phyloP scores from a whole-genome alignment of 2,888 invertebrate genomes.

The Phoronis australis region DNA sequence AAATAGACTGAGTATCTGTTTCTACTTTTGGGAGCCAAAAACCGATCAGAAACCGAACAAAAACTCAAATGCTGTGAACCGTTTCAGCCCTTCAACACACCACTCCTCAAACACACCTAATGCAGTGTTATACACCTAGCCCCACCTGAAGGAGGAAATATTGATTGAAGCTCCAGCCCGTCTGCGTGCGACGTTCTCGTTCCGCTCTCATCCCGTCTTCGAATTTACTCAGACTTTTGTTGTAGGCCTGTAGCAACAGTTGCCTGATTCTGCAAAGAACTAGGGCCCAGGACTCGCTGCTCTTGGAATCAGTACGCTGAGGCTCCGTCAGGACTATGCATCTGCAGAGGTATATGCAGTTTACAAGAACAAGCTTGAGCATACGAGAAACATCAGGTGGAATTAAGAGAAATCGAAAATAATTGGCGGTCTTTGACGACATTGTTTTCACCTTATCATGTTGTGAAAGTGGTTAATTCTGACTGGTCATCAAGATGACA shows the following conservation, averaged over 20 bases:
- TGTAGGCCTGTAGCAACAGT: constrained; percentile 79
- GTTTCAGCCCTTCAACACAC: no score
- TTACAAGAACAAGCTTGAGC: no score
- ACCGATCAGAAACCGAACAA: no score
- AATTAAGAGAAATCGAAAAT: background rate
- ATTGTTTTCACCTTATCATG: background rate
- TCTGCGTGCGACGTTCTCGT: constrained; percentile 82
- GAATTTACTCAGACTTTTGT: constrained; percentile 72
- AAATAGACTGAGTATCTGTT: no score
- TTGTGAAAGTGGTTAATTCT: background rate
- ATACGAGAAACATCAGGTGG: no score
- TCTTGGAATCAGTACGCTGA: constrained; percentile 78
- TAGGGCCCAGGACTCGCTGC: constrained; percentile 76
- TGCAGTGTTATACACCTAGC: no score
- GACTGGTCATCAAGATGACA: no score
- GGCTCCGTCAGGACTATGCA: constrained; percentile 89
- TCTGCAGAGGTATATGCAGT: constrained; percentile 54
- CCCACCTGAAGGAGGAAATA: constrained; percentile 87
- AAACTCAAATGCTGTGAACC: no score
- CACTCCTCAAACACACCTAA: no score
- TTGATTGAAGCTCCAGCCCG: constrained; percentile 88
- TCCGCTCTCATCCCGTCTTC: constrained; percentile 86
- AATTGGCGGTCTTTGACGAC: no score
- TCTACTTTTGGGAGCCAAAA: no score
- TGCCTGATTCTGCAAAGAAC: constrained; percentile 77